Evolutionary conservation across 2,113 vertebrate genomes (phyloP), one percentile per base, ranked within the genome.

Genomic region (Anolis carolinensis): DNA sequence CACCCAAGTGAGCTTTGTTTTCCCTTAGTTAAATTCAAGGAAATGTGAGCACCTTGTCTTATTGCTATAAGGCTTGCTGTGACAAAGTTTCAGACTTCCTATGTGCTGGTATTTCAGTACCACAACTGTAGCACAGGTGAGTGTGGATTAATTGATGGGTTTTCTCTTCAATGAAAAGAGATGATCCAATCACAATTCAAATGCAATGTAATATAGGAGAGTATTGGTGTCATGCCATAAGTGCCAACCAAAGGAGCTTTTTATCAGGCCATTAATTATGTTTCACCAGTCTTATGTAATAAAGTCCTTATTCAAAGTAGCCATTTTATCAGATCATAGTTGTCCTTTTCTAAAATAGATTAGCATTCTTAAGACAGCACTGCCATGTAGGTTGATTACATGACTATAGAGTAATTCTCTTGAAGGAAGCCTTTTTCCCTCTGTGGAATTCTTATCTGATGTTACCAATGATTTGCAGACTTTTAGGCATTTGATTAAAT

Each of bases 341-440:
- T 74, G 73, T 34, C 34, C 21, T 32, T 14, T 34, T 55, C 50
- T 73, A 68, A 79, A 27, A 55, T 48, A 77, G 36, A 71, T 59
- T 32, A 32, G 63, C 74, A 79, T 39, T 30, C 44, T 27, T 82
- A 6, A 4, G 0, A 3, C 4, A 0, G 5, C 32, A 39, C 25
- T 6, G 9, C 0, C 1, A 70, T 79, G 84, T 90, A 72, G 90
- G 2, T 14, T 48, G 39, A 67, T 9, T 73, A n/a, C 18, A 79
- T 34, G 65, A 84, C 48, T 86, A 75, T 84, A 81, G 88, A 85
- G 78, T 50, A 27, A 67, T 75, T 67, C 63, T 20, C 48, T 59
- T 48, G 20, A 74, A 81, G 30, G 14, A 59, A 83, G 20, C 21
- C 0, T 30, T 68, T 7, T 83, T 82, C 72, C 67, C 7, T 7